These are phyloP conservation scores for Cheirogaleus major DNA, from an alignment of 2,797 vertebrate species.

Conservation along the genomic window DNA sequence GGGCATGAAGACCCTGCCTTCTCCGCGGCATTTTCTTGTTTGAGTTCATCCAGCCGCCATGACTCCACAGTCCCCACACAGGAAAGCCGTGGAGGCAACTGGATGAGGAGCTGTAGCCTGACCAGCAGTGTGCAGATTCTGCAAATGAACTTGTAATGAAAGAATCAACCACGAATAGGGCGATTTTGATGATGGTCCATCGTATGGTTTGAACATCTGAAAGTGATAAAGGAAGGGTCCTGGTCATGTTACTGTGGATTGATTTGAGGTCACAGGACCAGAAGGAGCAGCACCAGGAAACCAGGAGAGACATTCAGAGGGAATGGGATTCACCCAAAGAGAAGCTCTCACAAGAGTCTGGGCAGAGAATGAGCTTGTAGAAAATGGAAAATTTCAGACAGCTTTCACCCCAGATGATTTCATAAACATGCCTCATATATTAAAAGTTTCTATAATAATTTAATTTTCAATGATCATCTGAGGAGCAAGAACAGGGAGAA, in stretches of 20 bases:
- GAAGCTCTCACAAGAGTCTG: not conserved
- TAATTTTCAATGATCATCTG: not conserved
- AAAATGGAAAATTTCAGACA: not conserved
- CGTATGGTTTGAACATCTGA: not conserved
- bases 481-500: not conserved
- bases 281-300: not conserved
- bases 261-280: not conserved
- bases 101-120: not conserved
- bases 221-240: not conserved
- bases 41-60: not conserved
- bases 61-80: not conserved
- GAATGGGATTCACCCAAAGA: not conserved
- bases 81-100: not conserved
- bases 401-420: not conserved
- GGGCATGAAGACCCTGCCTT: not conserved
- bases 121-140: not conserved
- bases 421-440: not conserved
- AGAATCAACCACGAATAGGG: not conserved
- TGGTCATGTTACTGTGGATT: not conserved
- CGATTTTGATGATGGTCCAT: not conserved
- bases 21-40: not conserved
- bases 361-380: not conserved
- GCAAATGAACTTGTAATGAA: not conserved
- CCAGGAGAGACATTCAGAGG: not conserved
- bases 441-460: not conserved